phyloP scores from a whole-genome alignment of 2,888 invertebrate species.

The Meghimatium bilineatum region DNA sequence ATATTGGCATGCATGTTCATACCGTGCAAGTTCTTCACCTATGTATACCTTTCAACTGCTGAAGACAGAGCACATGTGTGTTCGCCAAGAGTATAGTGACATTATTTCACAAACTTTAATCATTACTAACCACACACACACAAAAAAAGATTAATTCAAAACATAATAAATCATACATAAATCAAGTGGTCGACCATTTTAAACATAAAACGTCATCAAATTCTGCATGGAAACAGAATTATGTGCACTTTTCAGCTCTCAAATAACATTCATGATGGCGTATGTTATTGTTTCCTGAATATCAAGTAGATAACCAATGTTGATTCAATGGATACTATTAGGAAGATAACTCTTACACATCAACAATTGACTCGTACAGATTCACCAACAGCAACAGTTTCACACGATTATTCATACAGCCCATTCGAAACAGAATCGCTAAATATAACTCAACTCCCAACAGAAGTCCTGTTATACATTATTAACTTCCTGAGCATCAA shows the following conservation, averaged over 20 bases:
- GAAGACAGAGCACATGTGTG: too few relatives aligned
- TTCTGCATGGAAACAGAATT: neutral
- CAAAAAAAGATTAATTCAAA: too few relatives aligned
- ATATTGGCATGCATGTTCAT: too few relatives aligned
- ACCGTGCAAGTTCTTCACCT: too few relatives aligned
- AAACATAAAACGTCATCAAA: neutral
- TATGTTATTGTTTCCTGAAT: neutral
- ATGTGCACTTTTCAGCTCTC: neutral
- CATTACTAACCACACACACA: too few relatives aligned
- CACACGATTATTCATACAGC: neutral
- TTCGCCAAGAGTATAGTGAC: too few relatives aligned
- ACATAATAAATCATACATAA: too few relatives aligned
- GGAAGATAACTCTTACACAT: neutral
- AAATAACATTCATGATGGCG: neutral
- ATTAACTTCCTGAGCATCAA: slow-evolving; percentile 33
- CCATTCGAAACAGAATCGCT: neutral
- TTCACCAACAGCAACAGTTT: neutral
- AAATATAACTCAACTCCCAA: slow-evolving; percentile 12
- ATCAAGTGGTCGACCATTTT: too few relatives aligned
- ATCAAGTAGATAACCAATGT: neutral
- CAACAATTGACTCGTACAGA: neutral
- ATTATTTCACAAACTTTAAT: too few relatives aligned
- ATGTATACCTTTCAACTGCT: too few relatives aligned
- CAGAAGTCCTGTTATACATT: slow-evolving; percentile 24
- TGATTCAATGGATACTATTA: neutral